Evolutionary conservation across 2,113 vertebrate genomes (phyloP).

Genomic region (Malurus melanocephalus): DNA sequence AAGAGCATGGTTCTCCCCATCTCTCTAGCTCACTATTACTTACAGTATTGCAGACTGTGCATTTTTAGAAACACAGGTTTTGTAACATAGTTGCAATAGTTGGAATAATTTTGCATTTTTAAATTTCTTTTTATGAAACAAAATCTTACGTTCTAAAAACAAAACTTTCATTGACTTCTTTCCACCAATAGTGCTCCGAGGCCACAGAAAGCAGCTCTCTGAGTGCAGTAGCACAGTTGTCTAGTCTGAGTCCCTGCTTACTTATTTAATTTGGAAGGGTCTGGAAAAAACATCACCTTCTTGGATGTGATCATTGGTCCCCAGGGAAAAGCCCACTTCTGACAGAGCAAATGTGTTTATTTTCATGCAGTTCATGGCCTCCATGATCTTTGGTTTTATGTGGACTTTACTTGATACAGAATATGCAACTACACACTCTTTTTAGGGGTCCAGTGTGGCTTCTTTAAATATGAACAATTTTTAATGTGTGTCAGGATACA

Average conservation of each 20-base stretch:
- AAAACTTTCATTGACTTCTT: neutral
- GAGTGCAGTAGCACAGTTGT: neutral
- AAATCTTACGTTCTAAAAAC: neutral
- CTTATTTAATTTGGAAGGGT: neutral
- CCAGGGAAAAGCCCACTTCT: neutral
- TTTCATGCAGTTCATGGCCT: neutral
- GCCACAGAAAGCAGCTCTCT: neutral
- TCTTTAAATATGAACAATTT: neutral
- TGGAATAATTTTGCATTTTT: constrained; percentile 9
- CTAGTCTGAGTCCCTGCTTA: neutral
- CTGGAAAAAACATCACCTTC: neutral
- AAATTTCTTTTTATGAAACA: neutral
- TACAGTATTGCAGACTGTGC: neutral
- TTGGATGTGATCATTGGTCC: neutral
- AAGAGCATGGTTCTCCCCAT: neutral
- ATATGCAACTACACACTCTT: neutral
- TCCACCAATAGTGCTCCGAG: neutral
- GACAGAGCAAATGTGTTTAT: neutral
- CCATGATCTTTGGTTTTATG: neutral
- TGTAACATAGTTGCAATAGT: neutral
- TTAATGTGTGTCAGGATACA: neutral
- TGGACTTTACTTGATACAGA: neutral
- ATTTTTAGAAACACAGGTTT: neutral
- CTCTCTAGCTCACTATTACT: neutral
- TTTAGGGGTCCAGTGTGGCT: neutral